A percentile compares a stretch with the other conserved stretches of the same genome.
phyloP scores from a whole-genome alignment of 2,888 invertebrate species.

The Lasioglossum malachurum region DNA sequence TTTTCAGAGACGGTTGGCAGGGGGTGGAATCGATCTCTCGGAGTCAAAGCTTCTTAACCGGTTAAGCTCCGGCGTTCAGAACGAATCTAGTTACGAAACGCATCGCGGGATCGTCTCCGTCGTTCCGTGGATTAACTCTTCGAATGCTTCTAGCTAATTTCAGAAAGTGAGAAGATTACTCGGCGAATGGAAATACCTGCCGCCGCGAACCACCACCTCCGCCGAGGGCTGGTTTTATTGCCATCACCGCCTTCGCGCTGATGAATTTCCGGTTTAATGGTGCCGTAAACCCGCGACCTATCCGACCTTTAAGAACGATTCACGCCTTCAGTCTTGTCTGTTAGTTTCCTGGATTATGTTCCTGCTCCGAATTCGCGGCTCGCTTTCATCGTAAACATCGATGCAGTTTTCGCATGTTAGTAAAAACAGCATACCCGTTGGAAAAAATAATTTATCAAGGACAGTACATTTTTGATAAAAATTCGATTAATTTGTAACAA shows the following conservation, averaged over 20 bases:
- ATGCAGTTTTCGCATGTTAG: neutral
- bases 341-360: neutral
- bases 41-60: conserved; percentile 21
- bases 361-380: neutral
- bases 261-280: conserved; percentile 53
- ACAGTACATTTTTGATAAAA: neutral
- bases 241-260: conserved; percentile 15
- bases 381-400: neutral
- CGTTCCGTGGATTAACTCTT: conserved; percentile 57
- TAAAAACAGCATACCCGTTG: rapidly evolving
- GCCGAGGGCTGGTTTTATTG: conserved; percentile 33
- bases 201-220: conserved; percentile 3
- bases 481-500: no score
- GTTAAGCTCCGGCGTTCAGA: conserved; percentile 52
- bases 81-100: conserved; percentile 60
- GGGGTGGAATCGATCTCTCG: conserved; percentile 16
- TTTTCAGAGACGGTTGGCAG: neutral
- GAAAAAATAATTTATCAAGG: neutral
- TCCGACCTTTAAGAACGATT: neutral
- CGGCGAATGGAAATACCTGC: conserved; percentile 55
- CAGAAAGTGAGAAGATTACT: conserved; percentile 61
- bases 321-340: neutral
- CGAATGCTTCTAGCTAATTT: conserved; percentile 61
- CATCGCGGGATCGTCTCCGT: conserved; percentile 34
- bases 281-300: conserved; percentile 28